Evolutionary conservation across 2,888 invertebrate species (phyloP).

Genomic region (Brachyopa scutellaris): DNA sequence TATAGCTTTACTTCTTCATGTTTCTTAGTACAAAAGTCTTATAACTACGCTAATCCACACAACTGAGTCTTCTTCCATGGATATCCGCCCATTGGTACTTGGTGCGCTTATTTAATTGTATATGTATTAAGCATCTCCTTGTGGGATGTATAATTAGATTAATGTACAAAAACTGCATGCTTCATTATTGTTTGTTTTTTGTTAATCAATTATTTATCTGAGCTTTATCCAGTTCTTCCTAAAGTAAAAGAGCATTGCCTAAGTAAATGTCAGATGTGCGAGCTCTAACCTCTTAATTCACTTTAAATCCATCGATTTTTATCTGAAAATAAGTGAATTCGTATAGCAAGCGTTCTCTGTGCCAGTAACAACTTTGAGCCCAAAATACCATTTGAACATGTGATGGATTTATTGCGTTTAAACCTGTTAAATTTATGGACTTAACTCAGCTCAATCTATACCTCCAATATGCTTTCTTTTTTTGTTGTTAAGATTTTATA

Average conservation of each 20-base stretch:
- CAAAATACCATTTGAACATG: too few species aligned
- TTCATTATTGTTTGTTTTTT: not conserved
- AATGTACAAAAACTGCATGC: constrained; percentile 21
- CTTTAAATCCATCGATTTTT: not conserved
- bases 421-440: not conserved
- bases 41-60: too few species aligned
- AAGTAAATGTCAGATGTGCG: too few species aligned
- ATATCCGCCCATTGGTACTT: not conserved
- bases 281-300: not conserved
- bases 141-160: not conserved
- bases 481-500: constrained; percentile 51
- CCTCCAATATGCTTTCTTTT: not conserved
- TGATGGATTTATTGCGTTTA: not conserved
- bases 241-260: not conserved
- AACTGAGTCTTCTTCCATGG: too few species aligned
- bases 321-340: not conserved
- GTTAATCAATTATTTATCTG: not conserved
- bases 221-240: constrained; percentile 15
- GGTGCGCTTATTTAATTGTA: not conserved
- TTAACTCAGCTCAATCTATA: constrained; percentile 7
- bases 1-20: too few species aligned
- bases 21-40: too few species aligned
- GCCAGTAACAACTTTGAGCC: too few species aligned
- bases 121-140: not conserved
- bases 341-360: too few species aligned